Base-by-base conservation (phyloP, 2,888 invertebrate species). In the Microctonus hyperodae region DNA sequence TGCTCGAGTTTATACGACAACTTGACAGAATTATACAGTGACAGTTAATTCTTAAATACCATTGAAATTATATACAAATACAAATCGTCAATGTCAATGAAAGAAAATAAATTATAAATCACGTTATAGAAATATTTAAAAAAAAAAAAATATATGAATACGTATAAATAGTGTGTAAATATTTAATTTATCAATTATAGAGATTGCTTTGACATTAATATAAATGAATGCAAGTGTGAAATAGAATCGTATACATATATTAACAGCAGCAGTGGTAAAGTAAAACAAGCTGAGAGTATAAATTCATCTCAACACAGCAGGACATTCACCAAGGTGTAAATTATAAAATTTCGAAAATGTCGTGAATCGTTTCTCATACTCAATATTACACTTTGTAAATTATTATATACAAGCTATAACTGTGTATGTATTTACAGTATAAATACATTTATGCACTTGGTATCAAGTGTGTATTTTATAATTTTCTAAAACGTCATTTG, bases 301-400 rank as follows among this genome's bases (percentile, higher is more conserved):
- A 72, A 73, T 73, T 65, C 70, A 71, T 71, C 73, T 65, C 67
- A 65, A 70, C 73, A 16, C 71, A 67, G 73, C 72, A 69, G 70
- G 71, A 71, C 68, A 68, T 68, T 67, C 59, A 48, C 64, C 69
- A 53, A 70, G 71, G 70, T 70, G 73, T 73, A 72, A 72, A 73
- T 73, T 72, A 72, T n/a, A n/a, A 73, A 69, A 71, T 70, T 69
- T 71, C 69, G 68, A 65, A 59, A 69, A 71, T 72, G 71, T 73
- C 73, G 67, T 62, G 71, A 69, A 69, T 71, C 70, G 69, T 69
- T 64, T 66, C 64, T 63, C 69, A 65, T 58, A 60, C 67, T 35
- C 63, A 51, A 57, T 35, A 59, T 67, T 62, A 20, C 16, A 44
- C 16, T n/a, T n/a, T 20, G 44, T n/a, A 5, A 65, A 55, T 55